Conservation (phyloP, 1,140 invertebrate species). For the Harpegnathos saltator region DNA sequence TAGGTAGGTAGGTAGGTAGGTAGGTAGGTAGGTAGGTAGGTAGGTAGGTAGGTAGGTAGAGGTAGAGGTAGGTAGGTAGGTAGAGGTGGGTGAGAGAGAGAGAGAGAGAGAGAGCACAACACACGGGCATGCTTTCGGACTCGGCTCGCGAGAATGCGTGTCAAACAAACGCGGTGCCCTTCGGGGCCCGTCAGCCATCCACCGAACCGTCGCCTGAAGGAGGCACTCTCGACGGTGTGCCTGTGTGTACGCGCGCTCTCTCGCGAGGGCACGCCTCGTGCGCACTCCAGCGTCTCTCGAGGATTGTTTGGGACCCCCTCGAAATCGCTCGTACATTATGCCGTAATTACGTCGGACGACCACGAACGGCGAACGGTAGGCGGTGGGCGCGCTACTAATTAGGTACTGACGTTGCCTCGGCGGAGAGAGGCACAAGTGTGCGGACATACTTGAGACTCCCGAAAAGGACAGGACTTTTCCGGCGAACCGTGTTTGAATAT, state of each 20-base stretch:
- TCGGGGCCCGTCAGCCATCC: slow-evolving; percentile 61
- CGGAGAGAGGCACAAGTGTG: too few species aligned
- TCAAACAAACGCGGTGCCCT: slow-evolving; percentile 23
- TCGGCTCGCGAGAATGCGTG: not conserved
- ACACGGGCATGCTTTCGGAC: slow-evolving; percentile 26
- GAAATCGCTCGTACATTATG: slow-evolving; percentile 66
- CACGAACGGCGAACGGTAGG: slow-evolving; percentile 41
- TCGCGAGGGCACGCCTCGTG: slow-evolving; percentile 66
- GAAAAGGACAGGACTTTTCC: not conserved
- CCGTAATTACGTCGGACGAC: slow-evolving; percentile 68
- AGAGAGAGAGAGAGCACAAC: not conserved
- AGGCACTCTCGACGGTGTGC: slow-evolving; percentile 63
- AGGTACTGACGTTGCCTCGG: not conserved
- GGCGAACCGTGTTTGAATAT: not conserved
- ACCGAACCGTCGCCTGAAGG: slow-evolving; percentile 45
- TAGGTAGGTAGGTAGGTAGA: not conserved
- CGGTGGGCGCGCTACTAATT: slow-evolving; percentile 63
- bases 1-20: slow-evolving; percentile 9
- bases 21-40: not conserved
- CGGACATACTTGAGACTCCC: not conserved
- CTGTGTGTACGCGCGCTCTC: slow-evolving; percentile 58
- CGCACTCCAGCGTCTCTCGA: slow-evolving; percentile 53
- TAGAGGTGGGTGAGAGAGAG: too few species aligned
- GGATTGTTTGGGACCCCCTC: slow-evolving; percentile 59
- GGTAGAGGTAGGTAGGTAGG: slow-evolving; percentile 9